Base-by-base conservation (phyloP, 92 coral and sea anemone genomes). In the Bergia sp. region DNA sequence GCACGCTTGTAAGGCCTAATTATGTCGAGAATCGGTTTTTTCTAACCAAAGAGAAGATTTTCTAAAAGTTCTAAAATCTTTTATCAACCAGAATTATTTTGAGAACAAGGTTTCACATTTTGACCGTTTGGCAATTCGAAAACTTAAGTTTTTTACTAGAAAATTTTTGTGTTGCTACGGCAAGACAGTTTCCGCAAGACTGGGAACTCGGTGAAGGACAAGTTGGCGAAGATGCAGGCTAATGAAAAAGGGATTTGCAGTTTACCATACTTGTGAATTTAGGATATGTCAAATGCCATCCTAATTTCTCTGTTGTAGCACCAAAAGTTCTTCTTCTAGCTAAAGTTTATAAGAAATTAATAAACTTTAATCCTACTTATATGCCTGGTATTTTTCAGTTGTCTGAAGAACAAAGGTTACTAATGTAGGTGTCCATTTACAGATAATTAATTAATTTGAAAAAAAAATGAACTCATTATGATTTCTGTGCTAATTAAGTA, bases 111-210 rank as follows among this genome's bases (percentile, higher is more conserved):
- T 8, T 8, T 18, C 36, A n/a, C 29, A 47, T 45, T 9, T 4
- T 9, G 45, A 45, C 1, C 3, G 16, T 45, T 78, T 78, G 65
- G 45, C 58, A 47, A 47, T 29, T 29, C 29, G 29, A 61, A 61
- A 61, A 61, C 3, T 4, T 1, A 9, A 57, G 21, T 18, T 57
- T 80, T 80, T 53, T 80, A 29, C 8, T 4, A 49, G 3, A 37
- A 57, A 80, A 80, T 80, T 57, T 38, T 43, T 80, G 58, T 37
- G 85, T 80, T 80, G 72, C 85, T 53, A 80, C 38, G 36, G 4
- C 37, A 80, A 37, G 40, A 11, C 1, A 36, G 18, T 74, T 39
- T 74, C 58, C 16, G 58, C 18, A 15, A 10, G 58, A 53, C 13
- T 53, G 13, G 50, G 10, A 50, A 41, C 15, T 76, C 29, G 29